These are phyloP conservation scores for Drosophila micromelanica DNA, from an alignment of 1,140 invertebrate species.

Conservation along the genomic window DNA sequence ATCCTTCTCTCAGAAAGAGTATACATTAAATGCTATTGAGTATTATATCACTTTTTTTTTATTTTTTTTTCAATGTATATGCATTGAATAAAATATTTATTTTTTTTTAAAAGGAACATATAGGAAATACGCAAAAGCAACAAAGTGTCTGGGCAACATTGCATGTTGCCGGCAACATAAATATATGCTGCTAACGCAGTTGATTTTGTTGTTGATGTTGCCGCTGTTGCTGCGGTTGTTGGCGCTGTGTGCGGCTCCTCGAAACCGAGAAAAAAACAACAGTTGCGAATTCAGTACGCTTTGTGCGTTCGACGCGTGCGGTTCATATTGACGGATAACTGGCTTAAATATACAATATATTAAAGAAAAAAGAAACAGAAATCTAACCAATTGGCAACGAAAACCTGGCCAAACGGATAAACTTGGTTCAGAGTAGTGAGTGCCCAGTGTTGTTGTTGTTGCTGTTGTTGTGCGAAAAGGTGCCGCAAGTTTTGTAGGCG, in stretches of 20 bases:
- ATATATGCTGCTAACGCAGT: conserved; percentile 32
- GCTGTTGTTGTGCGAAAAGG: conserved; percentile 40
- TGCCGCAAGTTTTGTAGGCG: conserved; percentile 73
- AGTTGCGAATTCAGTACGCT: conserved; percentile 78
- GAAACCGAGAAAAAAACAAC: conserved; percentile 45
- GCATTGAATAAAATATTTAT: too few species aligned
- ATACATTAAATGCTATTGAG: too few species aligned
- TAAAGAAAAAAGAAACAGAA: neutral
- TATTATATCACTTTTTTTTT: too few species aligned
- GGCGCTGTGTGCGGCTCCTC: conserved; percentile 61
- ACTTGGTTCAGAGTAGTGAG: conserved; percentile 26
- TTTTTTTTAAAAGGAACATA: too few species aligned
- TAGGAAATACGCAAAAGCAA: neutral
- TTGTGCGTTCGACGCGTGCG: conserved; percentile 83
- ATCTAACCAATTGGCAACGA: conserved; percentile 5
- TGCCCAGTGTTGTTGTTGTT: conserved; percentile 3
- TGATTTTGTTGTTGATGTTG: conserved; percentile 13
- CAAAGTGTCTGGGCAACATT: conserved; percentile 11
- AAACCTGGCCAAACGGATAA: conserved; percentile 45
- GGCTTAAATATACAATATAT: conserved; percentile 13
- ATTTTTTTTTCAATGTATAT: too few species aligned
- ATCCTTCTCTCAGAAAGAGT: too few species aligned
- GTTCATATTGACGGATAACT: conserved; percentile 58
- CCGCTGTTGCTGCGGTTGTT: neutral
- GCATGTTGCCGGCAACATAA: conserved; percentile 43